phyloP scores from a whole-genome alignment of 2,888 invertebrate genomes.

The Lathronympha strigana region DNA sequence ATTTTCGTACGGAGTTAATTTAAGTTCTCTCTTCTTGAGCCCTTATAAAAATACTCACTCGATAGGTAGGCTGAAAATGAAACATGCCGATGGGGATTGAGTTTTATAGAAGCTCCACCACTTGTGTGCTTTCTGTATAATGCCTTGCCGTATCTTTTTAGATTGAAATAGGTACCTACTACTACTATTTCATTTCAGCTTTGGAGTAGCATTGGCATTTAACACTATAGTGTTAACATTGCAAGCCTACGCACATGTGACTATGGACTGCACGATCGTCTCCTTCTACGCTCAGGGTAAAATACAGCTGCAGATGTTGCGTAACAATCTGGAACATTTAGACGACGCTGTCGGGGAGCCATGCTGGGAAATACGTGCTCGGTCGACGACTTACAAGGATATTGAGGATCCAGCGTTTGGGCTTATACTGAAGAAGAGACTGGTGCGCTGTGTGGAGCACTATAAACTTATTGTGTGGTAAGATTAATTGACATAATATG shows the following conservation, averaged over 20 bases:
- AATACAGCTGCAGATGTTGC: constrained; percentile 65
- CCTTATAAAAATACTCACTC: too few relatives aligned
- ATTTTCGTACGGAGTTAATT: too few relatives aligned
- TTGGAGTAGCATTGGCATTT: constrained; percentile 59
- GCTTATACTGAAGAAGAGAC: constrained; percentile 53
- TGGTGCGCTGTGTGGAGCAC: constrained; percentile 62
- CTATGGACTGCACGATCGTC: constrained; percentile 73
- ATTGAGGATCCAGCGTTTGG: constrained; percentile 45
- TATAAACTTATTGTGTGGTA: constrained; percentile 65
- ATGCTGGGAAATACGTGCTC: constrained; percentile 43
- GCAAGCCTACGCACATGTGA: constrained; percentile 69
- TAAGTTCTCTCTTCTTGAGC: too few relatives aligned
- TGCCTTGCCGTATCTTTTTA: not conserved
- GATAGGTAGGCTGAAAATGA: too few relatives aligned
- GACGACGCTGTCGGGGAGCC: constrained; percentile 46
- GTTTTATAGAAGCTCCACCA: too few relatives aligned
- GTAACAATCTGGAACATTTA: constrained; percentile 65
- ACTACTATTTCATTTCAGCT: constrained; percentile 56
- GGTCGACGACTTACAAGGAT: constrained; percentile 47
- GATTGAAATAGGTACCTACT: not conserved
- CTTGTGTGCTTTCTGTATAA: too few relatives aligned
- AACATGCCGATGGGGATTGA: too few relatives aligned
- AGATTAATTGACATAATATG: constrained; percentile 15
- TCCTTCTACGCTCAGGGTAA: constrained; percentile 67
- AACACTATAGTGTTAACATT: constrained; percentile 60